phyloP scores from a whole-genome alignment of 2,113 vertebrate species.

The Bothrops jararaca region DNA sequence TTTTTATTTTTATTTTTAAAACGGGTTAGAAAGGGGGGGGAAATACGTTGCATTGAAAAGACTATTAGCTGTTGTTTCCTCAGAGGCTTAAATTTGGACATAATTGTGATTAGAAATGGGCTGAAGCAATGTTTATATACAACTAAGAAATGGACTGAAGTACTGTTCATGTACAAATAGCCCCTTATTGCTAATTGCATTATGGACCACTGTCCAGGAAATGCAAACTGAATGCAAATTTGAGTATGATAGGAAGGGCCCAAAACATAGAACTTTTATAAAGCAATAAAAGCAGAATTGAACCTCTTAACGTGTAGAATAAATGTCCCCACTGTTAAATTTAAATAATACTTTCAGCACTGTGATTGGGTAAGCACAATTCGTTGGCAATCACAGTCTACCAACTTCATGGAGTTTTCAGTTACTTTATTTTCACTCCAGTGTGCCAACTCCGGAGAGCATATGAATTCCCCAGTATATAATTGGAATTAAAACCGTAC shows the following conservation, averaged over 20 bases:
- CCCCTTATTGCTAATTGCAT: neutral
- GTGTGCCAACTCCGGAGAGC: neutral
- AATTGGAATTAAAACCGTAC: neutral
- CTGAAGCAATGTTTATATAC: neutral
- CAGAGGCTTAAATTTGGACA: constrained; percentile 20
- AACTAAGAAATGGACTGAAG: constrained; percentile 17
- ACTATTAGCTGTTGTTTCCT: constrained; percentile 21
- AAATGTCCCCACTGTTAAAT: neutral
- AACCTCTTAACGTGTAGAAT: neutral
- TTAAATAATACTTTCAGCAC: neutral
- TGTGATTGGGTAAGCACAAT: neutral
- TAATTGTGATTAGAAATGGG: neutral
- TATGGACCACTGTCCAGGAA: neutral
- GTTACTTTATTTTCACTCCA: neutral
- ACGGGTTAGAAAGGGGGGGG: constrained; percentile 32
- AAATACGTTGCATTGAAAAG: constrained; percentile 40
- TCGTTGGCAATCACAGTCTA: neutral
- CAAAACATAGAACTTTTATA: neutral
- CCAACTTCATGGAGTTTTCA: neutral
- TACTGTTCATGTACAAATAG: neutral
- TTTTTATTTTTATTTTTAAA: neutral
- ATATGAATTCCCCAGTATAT: neutral
- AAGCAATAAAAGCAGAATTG: neutral
- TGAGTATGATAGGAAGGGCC: neutral
- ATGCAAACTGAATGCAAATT: neutral